These are phyloP conservation scores for Dicroscelio sp. DNA, from an alignment of 2,888 invertebrate genomes.

Conservation along the genomic window DNA sequence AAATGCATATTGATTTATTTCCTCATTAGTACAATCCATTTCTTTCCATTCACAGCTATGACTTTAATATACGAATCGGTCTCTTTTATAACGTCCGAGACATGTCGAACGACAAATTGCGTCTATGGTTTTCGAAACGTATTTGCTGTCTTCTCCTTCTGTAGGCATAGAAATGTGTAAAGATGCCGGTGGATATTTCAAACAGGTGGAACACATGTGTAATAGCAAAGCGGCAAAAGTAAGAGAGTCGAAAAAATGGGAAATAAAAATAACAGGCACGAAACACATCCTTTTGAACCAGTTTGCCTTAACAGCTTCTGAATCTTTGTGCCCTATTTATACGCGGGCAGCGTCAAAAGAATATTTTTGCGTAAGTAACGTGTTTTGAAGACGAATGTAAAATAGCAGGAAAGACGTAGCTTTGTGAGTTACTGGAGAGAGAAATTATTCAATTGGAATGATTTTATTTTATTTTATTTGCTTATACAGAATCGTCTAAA, in stretches of 20 bases:
- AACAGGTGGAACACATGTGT: slow-evolving; percentile 22
- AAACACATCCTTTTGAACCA: slow-evolving; percentile 71
- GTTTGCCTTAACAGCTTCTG: slow-evolving; percentile 65
- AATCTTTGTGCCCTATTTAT: slow-evolving; percentile 51
- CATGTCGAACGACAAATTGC: too few relatives aligned
- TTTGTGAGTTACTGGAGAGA: slow-evolving; percentile 14
- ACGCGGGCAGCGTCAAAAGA: slow-evolving; percentile 47
- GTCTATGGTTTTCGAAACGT: too few relatives aligned
- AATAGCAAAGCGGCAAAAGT: background rate
- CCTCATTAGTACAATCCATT: too few relatives aligned
- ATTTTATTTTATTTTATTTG: slow-evolving; percentile 49
- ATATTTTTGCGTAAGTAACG: slow-evolving; percentile 57
- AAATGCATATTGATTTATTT: too few relatives aligned
- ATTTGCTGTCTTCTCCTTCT: too few relatives aligned
- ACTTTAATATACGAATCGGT: too few relatives aligned
- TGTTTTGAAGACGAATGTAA: slow-evolving; percentile 57
- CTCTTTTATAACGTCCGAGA: too few relatives aligned
- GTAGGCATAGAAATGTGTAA: too few relatives aligned
- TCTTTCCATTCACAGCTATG: too few relatives aligned
- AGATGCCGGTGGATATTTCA: too few relatives aligned
- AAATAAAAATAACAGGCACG: slow-evolving; percentile 23
- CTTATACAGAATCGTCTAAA: slow-evolving; percentile 4
- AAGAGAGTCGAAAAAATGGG: slow-evolving; percentile 21
- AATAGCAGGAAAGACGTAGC: slow-evolving; percentile 54
- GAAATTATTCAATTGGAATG: slow-evolving; percentile 53